phyloP scores from a whole-genome alignment of 2,888 invertebrate species.

The Torymus aiolomorphi region DNA sequence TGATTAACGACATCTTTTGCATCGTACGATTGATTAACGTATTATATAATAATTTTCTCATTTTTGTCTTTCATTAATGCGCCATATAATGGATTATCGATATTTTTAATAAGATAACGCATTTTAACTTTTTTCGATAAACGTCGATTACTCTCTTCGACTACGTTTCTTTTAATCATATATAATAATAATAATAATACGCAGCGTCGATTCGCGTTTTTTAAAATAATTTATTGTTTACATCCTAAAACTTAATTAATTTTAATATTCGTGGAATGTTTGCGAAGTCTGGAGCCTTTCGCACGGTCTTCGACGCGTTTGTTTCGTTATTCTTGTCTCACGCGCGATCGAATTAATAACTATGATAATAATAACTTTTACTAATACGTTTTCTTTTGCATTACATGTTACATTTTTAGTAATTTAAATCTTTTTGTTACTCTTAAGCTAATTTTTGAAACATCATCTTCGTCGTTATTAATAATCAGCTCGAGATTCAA shows the following conservation, averaged over 20 bases:
- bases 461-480: slow-evolving; percentile 1
- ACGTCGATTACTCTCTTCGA: slow-evolving; percentile 37
- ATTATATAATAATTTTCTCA: slow-evolving; percentile 51
- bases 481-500: slow-evolving; percentile 21
- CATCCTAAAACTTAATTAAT: slow-evolving; percentile 49
- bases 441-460: slow-evolving; percentile 6
- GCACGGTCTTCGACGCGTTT: slow-evolving; percentile 2
- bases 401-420: slow-evolving; percentile 14
- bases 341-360: slow-evolving; percentile 14
- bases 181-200: slow-evolving; percentile 8
- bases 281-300: slow-evolving; percentile 52
- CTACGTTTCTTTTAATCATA: slow-evolving; percentile 3
- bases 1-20: slow-evolving; percentile 10
- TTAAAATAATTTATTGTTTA: slow-evolving; percentile 24
- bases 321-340: slow-evolving; percentile 24
- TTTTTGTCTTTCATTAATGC: slow-evolving; percentile 37
- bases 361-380: slow-evolving; percentile 17
- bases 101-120: slow-evolving; percentile 21
- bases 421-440: slow-evolving; percentile 5
- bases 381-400: slow-evolving; percentile 20
- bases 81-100: slow-evolving; percentile 38
- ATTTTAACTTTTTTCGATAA: slow-evolving; percentile 46
- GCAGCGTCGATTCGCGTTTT: slow-evolving; percentile 33
- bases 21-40: slow-evolving; percentile 18
- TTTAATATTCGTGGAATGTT: slow-evolving; percentile 48